Conservation (phyloP, 2,797 vertebrate species). For the Thaleichthys pacificus region DNA sequence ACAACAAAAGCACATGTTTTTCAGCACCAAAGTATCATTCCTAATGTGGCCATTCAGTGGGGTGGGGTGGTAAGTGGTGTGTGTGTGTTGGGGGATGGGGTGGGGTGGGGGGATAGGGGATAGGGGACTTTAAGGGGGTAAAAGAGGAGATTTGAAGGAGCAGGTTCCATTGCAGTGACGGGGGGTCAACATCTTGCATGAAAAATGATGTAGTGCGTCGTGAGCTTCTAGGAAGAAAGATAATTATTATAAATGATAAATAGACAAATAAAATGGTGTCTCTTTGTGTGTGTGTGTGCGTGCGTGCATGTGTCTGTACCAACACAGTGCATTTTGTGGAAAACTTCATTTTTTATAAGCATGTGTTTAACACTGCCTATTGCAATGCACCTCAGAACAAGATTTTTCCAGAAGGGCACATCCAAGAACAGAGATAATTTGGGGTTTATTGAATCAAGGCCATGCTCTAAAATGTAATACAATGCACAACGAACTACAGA, state of each 20-base stretch:
- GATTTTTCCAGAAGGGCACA: no score
- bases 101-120: constrained; percentile 10
- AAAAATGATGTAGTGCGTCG: constrained; percentile 94
- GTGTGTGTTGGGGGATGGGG: neutral
- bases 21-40: neutral
- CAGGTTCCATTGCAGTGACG: constrained; percentile 93
- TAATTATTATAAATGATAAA: constrained; percentile 25
- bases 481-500: no score
- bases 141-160: constrained; percentile 92
- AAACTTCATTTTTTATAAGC: neutral
- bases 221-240: constrained; percentile 87
- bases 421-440: no score
- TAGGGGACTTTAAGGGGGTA: constrained; percentile 79
- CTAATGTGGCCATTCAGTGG: constrained; percentile 21
- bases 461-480: constrained; percentile 13
- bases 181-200: constrained; percentile 96
- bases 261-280: neutral
- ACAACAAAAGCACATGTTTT: constrained; percentile 17
- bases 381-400: neutral
- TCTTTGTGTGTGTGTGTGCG: neutral
- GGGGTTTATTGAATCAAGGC: constrained; percentile 9
- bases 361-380: neutral
- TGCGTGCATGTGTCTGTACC: neutral
- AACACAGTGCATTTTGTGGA: neutral
- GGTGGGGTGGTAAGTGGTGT: neutral